These are phyloP conservation scores for Archips crataeganus DNA, from an alignment of 2,888 invertebrate species.

Conservation along the genomic window DNA sequence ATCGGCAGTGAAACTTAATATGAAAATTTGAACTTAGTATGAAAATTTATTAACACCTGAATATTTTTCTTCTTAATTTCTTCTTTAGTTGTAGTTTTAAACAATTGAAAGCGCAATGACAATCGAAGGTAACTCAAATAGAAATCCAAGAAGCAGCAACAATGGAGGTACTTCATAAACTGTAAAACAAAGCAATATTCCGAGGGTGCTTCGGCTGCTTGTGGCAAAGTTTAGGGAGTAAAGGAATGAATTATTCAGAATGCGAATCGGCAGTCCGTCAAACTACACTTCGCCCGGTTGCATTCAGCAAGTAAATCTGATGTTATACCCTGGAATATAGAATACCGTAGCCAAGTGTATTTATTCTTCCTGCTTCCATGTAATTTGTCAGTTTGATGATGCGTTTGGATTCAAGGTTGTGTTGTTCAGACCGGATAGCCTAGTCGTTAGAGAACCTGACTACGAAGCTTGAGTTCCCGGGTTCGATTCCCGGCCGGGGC, in stretches of 20 bases:
- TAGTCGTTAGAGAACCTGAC: too few species aligned
- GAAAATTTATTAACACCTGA: not conserved
- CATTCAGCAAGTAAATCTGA: slow-evolving; percentile 78
- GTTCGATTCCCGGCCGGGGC: too few species aligned
- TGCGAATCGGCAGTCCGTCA: slow-evolving; percentile 82
- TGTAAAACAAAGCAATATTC: slow-evolving; percentile 79
- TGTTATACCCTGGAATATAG: slow-evolving; percentile 70
- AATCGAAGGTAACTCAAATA: slow-evolving; percentile 23
- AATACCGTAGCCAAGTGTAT: slow-evolving; percentile 67
- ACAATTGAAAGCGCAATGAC: slow-evolving; percentile 3
- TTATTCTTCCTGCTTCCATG: slow-evolving; percentile 65
- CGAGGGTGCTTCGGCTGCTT: slow-evolving; percentile 58
- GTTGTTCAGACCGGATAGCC: too few species aligned
- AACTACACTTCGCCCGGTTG: slow-evolving; percentile 67
- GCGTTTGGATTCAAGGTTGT: not conserved
- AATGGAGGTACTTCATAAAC: slow-evolving; percentile 61
- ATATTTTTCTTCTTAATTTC: not conserved
- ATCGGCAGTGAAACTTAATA: too few species aligned
- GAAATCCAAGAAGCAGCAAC: slow-evolving; percentile 16
- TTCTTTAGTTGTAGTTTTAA: not conserved
- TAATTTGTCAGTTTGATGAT: slow-evolving; percentile 59
- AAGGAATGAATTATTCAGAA: slow-evolving; percentile 81
- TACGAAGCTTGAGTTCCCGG: too few species aligned
- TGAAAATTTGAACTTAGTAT: not conserved
- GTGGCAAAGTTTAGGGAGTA: slow-evolving; percentile 71